Evolutionary conservation across 2,888 invertebrate genomes (phyloP), one percentile per base, ranked within the genome.

Genomic region (Zelleria hepariella): DNA sequence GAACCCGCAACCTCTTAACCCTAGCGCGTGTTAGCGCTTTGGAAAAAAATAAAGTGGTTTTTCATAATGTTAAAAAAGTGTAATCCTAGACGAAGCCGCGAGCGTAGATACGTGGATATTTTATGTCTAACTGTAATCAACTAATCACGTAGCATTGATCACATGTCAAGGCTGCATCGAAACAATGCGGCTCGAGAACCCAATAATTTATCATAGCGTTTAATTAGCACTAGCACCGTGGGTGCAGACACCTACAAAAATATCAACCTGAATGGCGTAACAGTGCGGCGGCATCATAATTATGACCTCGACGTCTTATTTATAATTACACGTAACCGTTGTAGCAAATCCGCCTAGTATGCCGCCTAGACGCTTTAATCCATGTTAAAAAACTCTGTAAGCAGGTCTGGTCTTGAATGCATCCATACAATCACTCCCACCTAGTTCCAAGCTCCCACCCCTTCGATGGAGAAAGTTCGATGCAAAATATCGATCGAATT

Each of bases 221-320:
- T 42, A 42, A 42, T 10, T 42, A 15, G 5, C 15, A 42, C 32
- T 42, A 24, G 15, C 25, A 24, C 24, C 27, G 55, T 55, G 27
- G 55, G 55, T 55, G 55, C 55, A 42, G 32, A 42, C 55, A 55
- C 55, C 55, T 42, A 55, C 55, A 27, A 27, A 32, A 27, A 55
- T 55, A 32, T 10, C 55, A 32, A 5, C 60, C 58, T 57, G 52
- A 58, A 49, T 57, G 54, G 62, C 63, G 64, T 66, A 62, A 66
- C 65, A 67, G 69, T 65, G 58, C 60, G 61, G 52, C 61, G 63
- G 61, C 63, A 61, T 57, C 65, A 64, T 63, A 65, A 63, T 64
- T 61, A 59, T 68, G 78, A 72, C 84, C 84, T 84, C 83, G 81
- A 68, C 66, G 68, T 66, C 66, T 66, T 74, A 76, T 73, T 73